Conservation (phyloP, 2,113 vertebrate genomes). For the Nycticebus coucang region DNA sequence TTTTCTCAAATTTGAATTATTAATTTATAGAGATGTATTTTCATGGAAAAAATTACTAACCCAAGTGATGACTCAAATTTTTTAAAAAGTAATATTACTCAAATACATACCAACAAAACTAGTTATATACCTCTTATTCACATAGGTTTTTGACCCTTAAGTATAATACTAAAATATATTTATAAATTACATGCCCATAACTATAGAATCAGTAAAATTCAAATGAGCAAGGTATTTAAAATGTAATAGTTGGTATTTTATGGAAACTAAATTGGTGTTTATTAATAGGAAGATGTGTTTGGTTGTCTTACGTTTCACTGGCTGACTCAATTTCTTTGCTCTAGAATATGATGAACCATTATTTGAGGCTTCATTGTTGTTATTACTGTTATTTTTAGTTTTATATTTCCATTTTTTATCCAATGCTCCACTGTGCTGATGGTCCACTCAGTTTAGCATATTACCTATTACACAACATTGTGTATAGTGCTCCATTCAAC, state of each 20-base stretch:
- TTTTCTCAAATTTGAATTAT: conserved; percentile 15
- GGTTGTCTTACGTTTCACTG: not conserved
- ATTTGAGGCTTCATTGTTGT: not conserved
- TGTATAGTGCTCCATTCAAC: not conserved
- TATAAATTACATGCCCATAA: conserved; percentile 25
- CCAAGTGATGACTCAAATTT: conserved; percentile 8
- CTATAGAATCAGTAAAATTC: conserved; percentile 1
- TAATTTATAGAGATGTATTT: not conserved
- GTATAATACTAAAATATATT: not conserved
- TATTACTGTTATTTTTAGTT: not conserved
- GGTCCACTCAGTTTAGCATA: not conserved
- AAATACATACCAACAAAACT: conserved; percentile 39
- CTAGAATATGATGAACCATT: not conserved
- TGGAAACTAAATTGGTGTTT: conserved; percentile 12
- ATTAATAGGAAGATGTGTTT: not conserved
- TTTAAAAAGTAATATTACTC: conserved; percentile 29
- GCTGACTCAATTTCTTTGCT: not conserved
- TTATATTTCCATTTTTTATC: not conserved
- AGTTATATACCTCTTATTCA: not conserved
- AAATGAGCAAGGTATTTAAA: not conserved
- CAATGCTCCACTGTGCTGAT: not conserved
- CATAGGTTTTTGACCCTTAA: not conserved
- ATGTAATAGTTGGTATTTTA: not conserved
- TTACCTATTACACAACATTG: not conserved
- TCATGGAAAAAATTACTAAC: conserved; percentile 23